Percentiles rank a stretch among this genome's conserved stretches.
Evolutionary conservation across 23 tunicate species (phyloP).

Genomic region (Trididemnum clinides): DNA sequence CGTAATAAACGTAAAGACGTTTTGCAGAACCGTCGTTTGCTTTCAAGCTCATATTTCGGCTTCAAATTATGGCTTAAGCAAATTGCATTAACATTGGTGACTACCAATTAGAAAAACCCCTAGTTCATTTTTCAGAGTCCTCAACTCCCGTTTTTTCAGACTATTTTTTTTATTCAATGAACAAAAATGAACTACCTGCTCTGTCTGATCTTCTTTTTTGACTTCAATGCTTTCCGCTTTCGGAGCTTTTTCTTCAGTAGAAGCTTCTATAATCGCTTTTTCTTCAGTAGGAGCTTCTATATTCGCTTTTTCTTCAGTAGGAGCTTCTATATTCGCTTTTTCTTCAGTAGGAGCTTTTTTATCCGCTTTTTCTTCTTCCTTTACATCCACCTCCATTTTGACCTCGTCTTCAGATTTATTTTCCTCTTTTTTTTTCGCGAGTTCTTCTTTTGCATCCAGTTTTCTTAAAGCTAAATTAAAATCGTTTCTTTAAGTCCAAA

Average conservation of each 20-base stretch:
- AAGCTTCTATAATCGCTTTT: background rate
- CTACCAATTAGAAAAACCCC: no score
- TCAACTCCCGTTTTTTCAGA: no score
- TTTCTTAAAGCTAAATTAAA: background rate
- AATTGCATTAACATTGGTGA: no score
- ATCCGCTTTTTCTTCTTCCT: background rate
- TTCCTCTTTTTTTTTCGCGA: background rate
- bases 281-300: background rate
- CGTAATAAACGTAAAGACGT: no score
- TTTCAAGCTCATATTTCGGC: no score
- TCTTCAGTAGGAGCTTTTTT: background rate
- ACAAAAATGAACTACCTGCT: background rate
- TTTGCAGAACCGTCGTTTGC: no score
- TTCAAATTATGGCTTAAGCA: no score
- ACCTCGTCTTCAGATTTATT: background rate
- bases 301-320: background rate
- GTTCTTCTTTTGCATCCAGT: background rate
- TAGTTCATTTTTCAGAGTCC: background rate
- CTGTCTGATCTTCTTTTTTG: background rate
- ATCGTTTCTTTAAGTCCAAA: no score
- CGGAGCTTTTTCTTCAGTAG: background rate
- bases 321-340: background rate
- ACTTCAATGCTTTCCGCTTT: background rate
- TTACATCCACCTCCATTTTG: background rate
- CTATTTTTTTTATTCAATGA: no score